Base-by-base conservation (phyloP, 2,888 invertebrate species). In the Lochmaea capreae region DNA sequence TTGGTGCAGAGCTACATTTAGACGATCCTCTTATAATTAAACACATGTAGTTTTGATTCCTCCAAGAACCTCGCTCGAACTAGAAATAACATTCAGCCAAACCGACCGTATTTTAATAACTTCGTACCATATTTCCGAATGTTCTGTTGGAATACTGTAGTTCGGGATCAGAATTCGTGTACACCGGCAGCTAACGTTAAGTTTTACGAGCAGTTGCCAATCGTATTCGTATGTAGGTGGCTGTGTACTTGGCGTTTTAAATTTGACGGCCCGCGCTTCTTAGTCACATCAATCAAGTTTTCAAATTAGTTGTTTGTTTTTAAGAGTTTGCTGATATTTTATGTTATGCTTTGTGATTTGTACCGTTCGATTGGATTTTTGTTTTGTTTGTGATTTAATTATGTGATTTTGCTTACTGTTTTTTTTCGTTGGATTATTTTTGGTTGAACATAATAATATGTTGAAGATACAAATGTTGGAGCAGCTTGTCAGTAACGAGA, bases 391-490 rank as follows among this genome's bases (percentile, higher is more conserved):
- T 67, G 49, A 12, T 70, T 52, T 57, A 58, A 63, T 58, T 69
- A 68, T 72, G 72, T 73, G 67, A 59, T 75, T 75, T 65, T 18
- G 59, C 63, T 70, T 59, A 42, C 16, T 63, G 16, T 72, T 57
- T 65, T 42, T n/a, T 16, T 72, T 72, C 46, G 3, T 78, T 78
- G 84, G 78, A 80, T 80, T 79, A 78, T 43, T 75, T 76, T 71
- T 71, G n/a, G 46, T 54, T 52, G 71, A 46, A 83, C 80, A 75
- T 12, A 46, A 12, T 18, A 54, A 54, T 89, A 93, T 93, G 93
- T 88, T 93, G 88, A 93, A 93, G 89, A 93, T 93, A 88, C 93
- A 93, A 87, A 92, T 93, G 92, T 88, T 93, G 88, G 93, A 93
- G 84, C 92, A 92, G 83, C 90, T 93, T 84, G 92, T 92, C 86